A percentile compares a stretch with the other conserved stretches of the same genome.
Evolutionary conservation across 2,797 vertebrate genomes (phyloP).

Genomic region (Premnoplex brunnescens): DNA sequence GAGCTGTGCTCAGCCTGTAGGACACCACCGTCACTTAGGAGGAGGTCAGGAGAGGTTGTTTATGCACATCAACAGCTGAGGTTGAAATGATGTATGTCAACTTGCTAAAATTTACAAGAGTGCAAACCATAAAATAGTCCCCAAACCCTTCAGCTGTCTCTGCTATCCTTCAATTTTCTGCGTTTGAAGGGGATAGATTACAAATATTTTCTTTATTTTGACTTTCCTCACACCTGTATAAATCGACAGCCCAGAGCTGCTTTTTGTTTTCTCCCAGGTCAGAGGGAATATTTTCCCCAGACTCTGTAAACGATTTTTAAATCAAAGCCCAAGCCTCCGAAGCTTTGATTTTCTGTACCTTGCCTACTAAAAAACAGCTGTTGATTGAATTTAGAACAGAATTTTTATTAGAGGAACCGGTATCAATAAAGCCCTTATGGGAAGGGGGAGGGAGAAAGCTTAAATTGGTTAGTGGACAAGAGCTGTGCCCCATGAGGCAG

Average conservation of each 20-base stretch:
- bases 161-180: background rate
- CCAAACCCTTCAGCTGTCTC: background rate
- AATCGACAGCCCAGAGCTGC: background rate
- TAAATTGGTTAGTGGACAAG: background rate
- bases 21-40: background rate
- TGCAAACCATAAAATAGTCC: background rate
- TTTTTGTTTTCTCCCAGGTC: background rate
- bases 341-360: slow-evolving; percentile 13
- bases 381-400: background rate
- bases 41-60: background rate
- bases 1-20: background rate
- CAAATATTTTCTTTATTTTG: background rate
- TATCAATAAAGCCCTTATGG: background rate
- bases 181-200: background rate
- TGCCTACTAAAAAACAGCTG: background rate
- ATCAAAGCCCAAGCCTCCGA: background rate
- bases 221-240: background rate
- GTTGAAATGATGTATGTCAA: background rate
- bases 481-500: background rate
- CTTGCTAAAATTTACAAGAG: background rate
- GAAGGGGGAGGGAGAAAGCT: background rate
- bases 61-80: background rate
- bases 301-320: background rate
- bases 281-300: background rate
- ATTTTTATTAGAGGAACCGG: background rate